Evolutionary conservation across 2,797 vertebrate species (phyloP).

Genomic region (Pogoniulus pusillus): DNA sequence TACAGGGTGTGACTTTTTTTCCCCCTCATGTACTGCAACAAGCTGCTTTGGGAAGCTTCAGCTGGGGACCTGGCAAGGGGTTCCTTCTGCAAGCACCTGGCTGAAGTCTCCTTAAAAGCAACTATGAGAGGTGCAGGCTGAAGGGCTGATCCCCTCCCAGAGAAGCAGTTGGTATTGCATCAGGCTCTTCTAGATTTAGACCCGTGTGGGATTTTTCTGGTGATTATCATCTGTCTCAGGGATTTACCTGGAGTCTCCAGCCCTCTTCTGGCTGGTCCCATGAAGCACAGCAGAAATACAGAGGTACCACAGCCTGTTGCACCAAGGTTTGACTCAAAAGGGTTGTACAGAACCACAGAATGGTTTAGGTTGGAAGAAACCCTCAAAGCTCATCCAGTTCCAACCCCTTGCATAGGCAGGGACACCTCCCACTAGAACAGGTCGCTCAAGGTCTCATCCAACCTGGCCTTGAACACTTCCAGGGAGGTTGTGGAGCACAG

Average conservation of each 20-base stretch:
- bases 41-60: background rate
- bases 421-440: no score
- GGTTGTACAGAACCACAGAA: background rate
- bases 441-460: no score
- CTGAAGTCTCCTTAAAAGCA: background rate
- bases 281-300: background rate
- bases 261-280: background rate
- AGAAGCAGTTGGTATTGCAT: background rate
- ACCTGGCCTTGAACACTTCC: no score
- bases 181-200: background rate
- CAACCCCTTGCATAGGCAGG: no score
- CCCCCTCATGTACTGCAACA: background rate
- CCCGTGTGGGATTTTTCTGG: background rate
- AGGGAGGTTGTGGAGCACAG: no score
- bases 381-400: no score
- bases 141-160: background rate
- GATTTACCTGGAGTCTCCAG: conserved; percentile 3
- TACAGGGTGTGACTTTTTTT: conserved; percentile 29
- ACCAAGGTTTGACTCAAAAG: background rate
- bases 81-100: background rate
- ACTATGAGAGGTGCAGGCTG: background rate
- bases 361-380: no score
- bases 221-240: background rate
- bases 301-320: background rate
- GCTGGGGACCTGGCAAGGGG: background rate